Evolutionary conservation across 2,113 vertebrate species (phyloP), one percentile per base, ranked within the genome.

Genomic region (Herpetotheres cachinnans): DNA sequence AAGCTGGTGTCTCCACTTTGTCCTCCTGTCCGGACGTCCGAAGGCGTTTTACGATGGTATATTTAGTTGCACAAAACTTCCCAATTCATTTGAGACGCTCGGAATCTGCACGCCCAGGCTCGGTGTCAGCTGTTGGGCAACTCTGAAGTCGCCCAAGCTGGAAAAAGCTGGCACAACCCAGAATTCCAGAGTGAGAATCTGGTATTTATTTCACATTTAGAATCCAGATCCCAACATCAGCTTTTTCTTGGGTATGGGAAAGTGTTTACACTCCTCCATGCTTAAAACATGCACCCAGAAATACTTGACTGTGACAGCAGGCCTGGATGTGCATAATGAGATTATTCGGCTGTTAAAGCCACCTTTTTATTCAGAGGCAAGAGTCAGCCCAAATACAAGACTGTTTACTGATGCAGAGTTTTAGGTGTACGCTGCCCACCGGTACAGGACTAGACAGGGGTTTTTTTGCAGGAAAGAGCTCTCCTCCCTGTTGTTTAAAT

Each of bases 1-100:
- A 44, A 61, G 13, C 44, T 34, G 11, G 20, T 21, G 6, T n/a
- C 22, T 36, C 27, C 52, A 2, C 27, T n/a, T 27, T 7, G 2
- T 8, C 19, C 11, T 72, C 13, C 24, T 38, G 25, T 12, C 15
- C 40, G 62, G 44, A 19, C 25, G 47, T 4, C 54, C 2, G 1
- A 61, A 55, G 47, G 14, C 38, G 8, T 77, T 76, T 84, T 20
- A 15, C 80, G 21, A 5, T 2, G 13, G 55, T 54, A 42, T 50
- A 56, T 54, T 47, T 6, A 58, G 26, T n/a, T 42, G 13, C 38
- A 36, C 20, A 16, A 2, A 72, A 13, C 18, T 12, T 44, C 21
- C 3, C 5, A 1, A 0, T 54, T 34, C 16, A 3, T 38, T 44
- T 22, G 15, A 58, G 73, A 32, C 0, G 0, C 29, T 80, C 30